Conservation (phyloP, 2,113 vertebrate species). For the Hemichromis elongatus region DNA sequence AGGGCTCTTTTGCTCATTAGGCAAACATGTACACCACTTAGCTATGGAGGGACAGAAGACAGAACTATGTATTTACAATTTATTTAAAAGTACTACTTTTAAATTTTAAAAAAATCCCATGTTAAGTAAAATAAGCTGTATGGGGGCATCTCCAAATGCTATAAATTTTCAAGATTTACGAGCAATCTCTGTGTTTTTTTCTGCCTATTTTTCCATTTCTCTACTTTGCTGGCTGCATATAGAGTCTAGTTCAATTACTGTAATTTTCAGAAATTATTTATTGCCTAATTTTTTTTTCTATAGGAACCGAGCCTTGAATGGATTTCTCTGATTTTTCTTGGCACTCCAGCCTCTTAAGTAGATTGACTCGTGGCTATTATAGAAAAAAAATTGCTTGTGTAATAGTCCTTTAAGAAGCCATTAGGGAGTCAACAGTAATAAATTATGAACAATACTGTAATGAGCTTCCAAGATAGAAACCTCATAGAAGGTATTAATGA, state of each 20-base stretch:
- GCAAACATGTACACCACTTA: not conserved
- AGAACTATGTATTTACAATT: not conserved
- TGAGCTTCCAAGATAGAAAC: slow-evolving; percentile 60
- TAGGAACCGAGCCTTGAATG: slow-evolving; percentile 22
- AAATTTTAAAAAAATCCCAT: not conserved
- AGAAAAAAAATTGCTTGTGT: slow-evolving; percentile 55
- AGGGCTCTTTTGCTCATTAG: not conserved
- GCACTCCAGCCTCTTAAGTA: slow-evolving; percentile 31
- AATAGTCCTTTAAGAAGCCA: slow-evolving; percentile 74
- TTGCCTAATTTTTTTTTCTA: not conserved
- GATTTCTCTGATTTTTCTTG: slow-evolving; percentile 23
- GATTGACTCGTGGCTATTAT: slow-evolving; percentile 63
- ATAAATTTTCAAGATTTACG: not conserved
- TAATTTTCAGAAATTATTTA: slow-evolving; percentile 3
- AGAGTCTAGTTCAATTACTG: not conserved
- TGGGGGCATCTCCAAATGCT: not conserved
- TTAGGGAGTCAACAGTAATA: slow-evolving; percentile 73
- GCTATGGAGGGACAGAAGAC: not conserved
- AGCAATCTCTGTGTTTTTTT: not conserved
- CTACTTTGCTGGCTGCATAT: not conserved
- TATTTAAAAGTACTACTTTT: not conserved
- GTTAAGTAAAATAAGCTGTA: not conserved
- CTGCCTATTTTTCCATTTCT: not conserved
- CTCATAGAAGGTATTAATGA: slow-evolving; percentile 67
- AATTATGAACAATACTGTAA: slow-evolving; percentile 74